Base-by-base conservation (phyloP, 2,888 invertebrate genomes). In the Metalampra italica region DNA sequence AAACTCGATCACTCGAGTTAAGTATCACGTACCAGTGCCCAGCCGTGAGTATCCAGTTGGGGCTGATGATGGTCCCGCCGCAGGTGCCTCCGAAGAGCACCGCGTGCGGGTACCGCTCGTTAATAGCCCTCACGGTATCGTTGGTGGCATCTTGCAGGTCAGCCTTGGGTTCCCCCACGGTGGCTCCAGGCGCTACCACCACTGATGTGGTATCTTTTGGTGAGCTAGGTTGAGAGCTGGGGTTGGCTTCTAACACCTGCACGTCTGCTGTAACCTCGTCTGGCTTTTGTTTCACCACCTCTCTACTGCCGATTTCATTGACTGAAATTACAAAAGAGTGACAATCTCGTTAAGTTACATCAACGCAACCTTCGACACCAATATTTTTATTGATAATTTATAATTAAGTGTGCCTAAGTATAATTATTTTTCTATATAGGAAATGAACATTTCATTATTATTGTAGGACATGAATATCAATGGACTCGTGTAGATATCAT, bases 1-100 rank as follows among this genome's bases (percentile, higher is more conserved):
- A n/a, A n/a, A n/a, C n/a, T n/a, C n/a, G n/a, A n/a, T n/a, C n/a
- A n/a, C n/a, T n/a, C n/a, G n/a, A n/a, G n/a, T n/a, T n/a, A n/a
- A n/a, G n/a, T n/a, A n/a, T n/a, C n/a, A n/a, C n/a, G n/a, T 65
- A 87, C 87, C 87, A 87, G 62, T 88, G 87, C 0, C 69, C 88
- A 39, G 88, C 87, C 1, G 81, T 77, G 43, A 88, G 73, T 36
- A 88, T 51, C 88, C 88, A 88, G 7, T 56, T 80, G 37, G 75
- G 67, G 59, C 81, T 75, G 61, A 89, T 82, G 66, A 89, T 85
- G 56, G 84, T 72, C 12, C 88, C 88, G 0, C 88, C 88, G 54
- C 88, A 89, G 38, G 82, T 83, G 41, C 75, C 71, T 41, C 87
- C 85, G 62, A 82, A 86, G 7, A 89, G 80, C 34, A 87, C 79